Evolutionary conservation across 2,113 vertebrate species (phyloP), one percentile per base, ranked within the genome.

Genomic region (Prolemur simus): DNA sequence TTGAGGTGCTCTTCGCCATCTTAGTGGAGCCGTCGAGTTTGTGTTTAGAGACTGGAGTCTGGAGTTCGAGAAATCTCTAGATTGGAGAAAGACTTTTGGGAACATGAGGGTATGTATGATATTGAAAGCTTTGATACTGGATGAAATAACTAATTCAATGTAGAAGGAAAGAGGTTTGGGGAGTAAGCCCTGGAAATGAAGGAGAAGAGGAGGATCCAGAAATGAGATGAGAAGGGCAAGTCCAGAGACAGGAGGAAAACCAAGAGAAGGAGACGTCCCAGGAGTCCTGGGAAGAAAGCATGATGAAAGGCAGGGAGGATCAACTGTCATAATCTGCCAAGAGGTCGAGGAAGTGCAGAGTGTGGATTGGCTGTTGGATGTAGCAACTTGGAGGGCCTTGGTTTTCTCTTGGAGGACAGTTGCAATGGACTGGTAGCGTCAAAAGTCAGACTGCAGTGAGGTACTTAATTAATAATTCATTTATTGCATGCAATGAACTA

Each of bases 301-400:
- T 17, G 82, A 39, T 0, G 2, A n/a, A 3, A 21, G 9, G 7
- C 3, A 8, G 42, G 12, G 5, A 1, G 0, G 6, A 20, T 6
- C 1, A 0, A 13, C 27, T 5, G 0, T 21, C 34, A 37, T 0
- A 21, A 17, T 45, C 27, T 8, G 7, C 56, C 14, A 17, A 77
- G 27, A 27, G 2, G 25, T 10, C 29, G 13, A 8, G 17, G 39
- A 39, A 39, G 8, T 3, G 25, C 49, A 34, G 34, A 23, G 1
- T 27, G 60, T 6, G 81, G 12, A 10, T 34, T 7, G 23, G 0
- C 52, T 14, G 0, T 34, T 12, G 34, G 39, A 18, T 1, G 34
- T 42, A 1, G 27, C 21, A 3, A 27, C 6, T 1, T 15, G 32
- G 15, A 56, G 32, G 15, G 6, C n/a, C 0, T 18, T 27, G 10